Evolutionary conservation across 2,797 vertebrate genomes (phyloP).

Genomic region (Glossophaga mutica): DNA sequence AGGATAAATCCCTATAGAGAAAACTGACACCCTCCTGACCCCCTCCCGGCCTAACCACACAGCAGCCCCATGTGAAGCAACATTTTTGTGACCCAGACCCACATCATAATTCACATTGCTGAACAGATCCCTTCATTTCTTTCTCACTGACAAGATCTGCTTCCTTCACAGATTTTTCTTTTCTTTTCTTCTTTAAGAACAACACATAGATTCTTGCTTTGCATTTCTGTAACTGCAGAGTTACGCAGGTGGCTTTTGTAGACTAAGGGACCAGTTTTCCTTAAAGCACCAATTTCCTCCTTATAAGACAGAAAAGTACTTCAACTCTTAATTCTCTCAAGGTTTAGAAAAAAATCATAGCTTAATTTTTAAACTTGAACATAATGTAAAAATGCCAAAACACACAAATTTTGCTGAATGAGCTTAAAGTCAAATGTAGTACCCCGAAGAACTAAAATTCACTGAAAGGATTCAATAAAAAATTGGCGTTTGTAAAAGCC

Average conservation of each 20-base stretch:
- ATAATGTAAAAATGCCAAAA: slow-evolving; percentile 25
- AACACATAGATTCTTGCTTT: not conserved
- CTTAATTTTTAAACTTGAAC: not conserved
- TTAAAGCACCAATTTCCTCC: not conserved
- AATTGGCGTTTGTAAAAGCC: not conserved
- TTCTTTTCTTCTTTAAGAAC: not conserved
- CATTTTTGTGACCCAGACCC: not conserved
- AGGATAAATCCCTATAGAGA: not conserved
- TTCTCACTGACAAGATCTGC: slow-evolving; percentile 17
- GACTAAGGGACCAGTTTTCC: not conserved
- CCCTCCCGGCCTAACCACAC: not conserved
- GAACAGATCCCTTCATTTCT: not conserved
- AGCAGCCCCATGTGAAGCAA: not conserved
- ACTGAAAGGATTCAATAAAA: not conserved
- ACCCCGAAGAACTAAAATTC: not conserved
- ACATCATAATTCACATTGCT: not conserved
- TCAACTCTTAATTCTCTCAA: not conserved
- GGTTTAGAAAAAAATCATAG: not conserved
- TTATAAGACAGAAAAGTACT: not conserved
- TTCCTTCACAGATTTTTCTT: not conserved
- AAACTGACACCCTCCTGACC: not conserved
- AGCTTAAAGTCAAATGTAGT: not conserved
- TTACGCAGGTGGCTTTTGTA: not conserved
- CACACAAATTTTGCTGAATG: not conserved
- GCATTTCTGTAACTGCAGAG: not conserved